Evolutionary conservation across 2,113 vertebrate species (phyloP), one percentile per base, ranked within the genome.

Genomic region (Donacobius atricapilla): DNA sequence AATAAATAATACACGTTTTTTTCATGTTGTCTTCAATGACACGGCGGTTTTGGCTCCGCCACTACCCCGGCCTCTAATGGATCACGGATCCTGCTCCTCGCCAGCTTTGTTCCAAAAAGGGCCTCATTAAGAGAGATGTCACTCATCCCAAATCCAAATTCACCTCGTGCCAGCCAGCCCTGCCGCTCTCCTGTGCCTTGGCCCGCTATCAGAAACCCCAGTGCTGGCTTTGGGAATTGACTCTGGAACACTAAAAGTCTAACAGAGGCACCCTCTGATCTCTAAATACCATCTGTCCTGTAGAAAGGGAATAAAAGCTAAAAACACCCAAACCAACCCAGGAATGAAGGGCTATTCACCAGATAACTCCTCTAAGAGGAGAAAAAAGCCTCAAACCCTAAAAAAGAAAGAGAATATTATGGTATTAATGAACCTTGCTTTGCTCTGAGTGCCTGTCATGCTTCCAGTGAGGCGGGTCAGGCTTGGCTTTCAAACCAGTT

Each of bases 1-100:
- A 96, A 97, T 92, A 96, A 96, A 96, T 95, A 93, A 94, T 44
- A 94, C 86, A 91, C 22, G 3, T 9, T 17, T 50, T 68, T 79
- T 54, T 63, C 77, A 48, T 8, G 91, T 58, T 21, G 45, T 33
- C 85, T 54, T 21, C 75, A n/a, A 24, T 65, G 72, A 85, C 25
- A 71, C 50, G 11, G 45, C 2, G 20, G 83, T 78, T 13, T 70
- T 97, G 90, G 92, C 92, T 93, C 54, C 2, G 1, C 4, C 4
- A 22, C 56, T 50, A 25, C 47, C 69, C 92, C 11, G 11, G 77
- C 77, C 87, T 50, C 94, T 54, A 90, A 93, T 53, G 96, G 96
- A 94, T 96, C 89, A 87, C 21, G 93, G 96, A 95, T 95, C 76
- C 87, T 21, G 31, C 86, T 96, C 94, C 88, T 92, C 18, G 31